Percentiles rank a stretch among this genome's conserved stretches.
phyloP scores from a whole-genome alignment of 2,113 vertebrate species.

The Pycnonotus jocosus region DNA sequence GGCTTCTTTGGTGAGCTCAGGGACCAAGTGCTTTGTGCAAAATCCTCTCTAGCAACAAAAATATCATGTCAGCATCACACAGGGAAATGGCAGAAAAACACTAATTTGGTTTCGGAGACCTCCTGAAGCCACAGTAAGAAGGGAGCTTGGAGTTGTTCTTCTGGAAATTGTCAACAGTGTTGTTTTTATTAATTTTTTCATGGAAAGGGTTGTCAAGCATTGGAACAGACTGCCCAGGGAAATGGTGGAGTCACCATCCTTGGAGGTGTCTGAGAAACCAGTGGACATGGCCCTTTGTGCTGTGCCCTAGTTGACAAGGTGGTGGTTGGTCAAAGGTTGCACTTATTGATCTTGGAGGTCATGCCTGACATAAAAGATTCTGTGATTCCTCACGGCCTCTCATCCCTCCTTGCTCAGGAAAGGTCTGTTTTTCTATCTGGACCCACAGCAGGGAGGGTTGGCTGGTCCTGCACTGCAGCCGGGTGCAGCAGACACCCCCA shows the following conservation, averaged over 20 bases:
- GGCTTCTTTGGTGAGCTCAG: neutral
- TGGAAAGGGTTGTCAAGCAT: neutral
- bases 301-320: neutral
- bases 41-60: neutral
- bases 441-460: neutral
- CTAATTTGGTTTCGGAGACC: neutral
- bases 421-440: neutral
- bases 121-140: neutral
- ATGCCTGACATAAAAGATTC: neutral
- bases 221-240: neutral
- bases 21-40: neutral
- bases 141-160: neutral
- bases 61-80: neutral
- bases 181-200: neutral
- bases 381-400: neutral
- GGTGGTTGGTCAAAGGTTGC: neutral
- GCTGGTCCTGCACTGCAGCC: neutral
- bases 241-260: neutral
- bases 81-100: neutral
- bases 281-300: neutral
- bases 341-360: neutral
- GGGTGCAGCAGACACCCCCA: neutral
- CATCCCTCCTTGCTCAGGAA: neutral
- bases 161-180: neutral
- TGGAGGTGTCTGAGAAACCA: neutral